Base-by-base conservation (phyloP, 2,888 invertebrate species). In the Limnephilus rhombicus region DNA sequence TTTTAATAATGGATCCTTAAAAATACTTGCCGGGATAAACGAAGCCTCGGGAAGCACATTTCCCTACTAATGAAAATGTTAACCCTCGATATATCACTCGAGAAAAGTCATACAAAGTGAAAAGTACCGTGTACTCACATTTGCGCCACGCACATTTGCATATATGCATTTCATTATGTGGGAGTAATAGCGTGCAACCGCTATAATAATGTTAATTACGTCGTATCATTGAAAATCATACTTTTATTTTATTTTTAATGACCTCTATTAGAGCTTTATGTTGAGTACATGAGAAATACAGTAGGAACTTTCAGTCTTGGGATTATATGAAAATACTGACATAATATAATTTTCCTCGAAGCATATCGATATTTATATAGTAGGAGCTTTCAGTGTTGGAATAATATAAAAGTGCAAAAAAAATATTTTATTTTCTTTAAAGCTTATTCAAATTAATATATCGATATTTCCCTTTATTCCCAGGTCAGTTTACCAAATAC, bases 31-130 rank as follows among this genome's bases (percentile, higher is more conserved):
- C 81, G 24, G 85, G 34, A 90, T 86, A 89, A 87, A 85, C 81
- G 90, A 92, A 91, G 82, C 86, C 91, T 82, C 24, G 81, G 88
- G 89, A 92, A 93, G 85, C 86, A 91, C 91, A 92, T 92, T 92
- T 92, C 88, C 86, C 34, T 81, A 86, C 90, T 92, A 92, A 92
- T 92, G 92, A 93, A 93, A 93, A 92, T 93, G 91, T 92, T 91
- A 93, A 91, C 91, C 92, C 90, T 92, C 81, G 41, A 45, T 91
- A 92, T 90, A 86, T 92, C 89, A 41, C 41, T 86, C n/a, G 41
- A 24, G 45, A 88, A 82, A 80, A 85, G 81, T 83, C 83, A 29
- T 49, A 53, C n/a, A 53, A 53, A 45, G 83, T 45, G 29, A 53
- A 81, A 89, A 89, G n/a, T 34, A 89, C 89, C 34, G 31, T 68